phyloP scores from a whole-genome alignment of 2,888 invertebrate genomes.

The Petrolisthes cinctipes region DNA sequence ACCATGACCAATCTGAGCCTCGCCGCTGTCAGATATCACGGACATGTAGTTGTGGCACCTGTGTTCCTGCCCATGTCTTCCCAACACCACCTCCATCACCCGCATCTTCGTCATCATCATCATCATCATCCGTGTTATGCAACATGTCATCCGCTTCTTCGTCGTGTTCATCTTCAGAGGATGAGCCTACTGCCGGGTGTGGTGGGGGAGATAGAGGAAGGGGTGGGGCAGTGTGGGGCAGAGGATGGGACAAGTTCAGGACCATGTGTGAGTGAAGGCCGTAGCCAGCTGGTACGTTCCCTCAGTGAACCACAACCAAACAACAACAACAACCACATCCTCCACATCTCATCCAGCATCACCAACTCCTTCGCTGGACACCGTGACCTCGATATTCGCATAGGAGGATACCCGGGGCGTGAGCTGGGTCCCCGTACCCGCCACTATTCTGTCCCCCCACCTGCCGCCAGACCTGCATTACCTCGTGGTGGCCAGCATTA shows the following conservation, averaged over 20 bases:
- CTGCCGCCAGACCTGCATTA: not conserved
- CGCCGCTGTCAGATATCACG: slow-evolving; percentile 16
- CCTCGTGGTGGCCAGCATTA: not conserved
- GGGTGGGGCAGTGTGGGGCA: slow-evolving; percentile 16
- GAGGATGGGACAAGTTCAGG: not conserved
- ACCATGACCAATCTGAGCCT: not conserved
- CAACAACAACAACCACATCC: not conserved
- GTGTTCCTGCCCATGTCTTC: slow-evolving; percentile 64
- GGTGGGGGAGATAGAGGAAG: not conserved
- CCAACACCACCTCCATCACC: slow-evolving; percentile 67
- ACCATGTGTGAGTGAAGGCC: slow-evolving; percentile 1
- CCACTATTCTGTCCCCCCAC: slow-evolving; percentile 43
- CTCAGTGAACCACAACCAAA: slow-evolving; percentile 51
- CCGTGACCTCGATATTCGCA: slow-evolving; percentile 50
- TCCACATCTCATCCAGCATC: slow-evolving; percentile 43
- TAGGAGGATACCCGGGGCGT: slow-evolving; percentile 20
- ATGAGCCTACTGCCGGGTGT: slow-evolving; percentile 23
- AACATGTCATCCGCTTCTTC: slow-evolving; percentile 64
- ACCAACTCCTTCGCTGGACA: slow-evolving; percentile 44
- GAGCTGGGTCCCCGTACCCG: slow-evolving; percentile 35
- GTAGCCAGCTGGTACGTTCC: slow-evolving; percentile 47
- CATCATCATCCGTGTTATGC: slow-evolving; percentile 66
- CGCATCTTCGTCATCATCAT: slow-evolving; percentile 67
- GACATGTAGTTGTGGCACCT: slow-evolving; percentile 55
- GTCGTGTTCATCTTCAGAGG: slow-evolving; percentile 69